Conservation (phyloP, 64 coral and sea anemone species). For the Montipora capricornis region DNA sequence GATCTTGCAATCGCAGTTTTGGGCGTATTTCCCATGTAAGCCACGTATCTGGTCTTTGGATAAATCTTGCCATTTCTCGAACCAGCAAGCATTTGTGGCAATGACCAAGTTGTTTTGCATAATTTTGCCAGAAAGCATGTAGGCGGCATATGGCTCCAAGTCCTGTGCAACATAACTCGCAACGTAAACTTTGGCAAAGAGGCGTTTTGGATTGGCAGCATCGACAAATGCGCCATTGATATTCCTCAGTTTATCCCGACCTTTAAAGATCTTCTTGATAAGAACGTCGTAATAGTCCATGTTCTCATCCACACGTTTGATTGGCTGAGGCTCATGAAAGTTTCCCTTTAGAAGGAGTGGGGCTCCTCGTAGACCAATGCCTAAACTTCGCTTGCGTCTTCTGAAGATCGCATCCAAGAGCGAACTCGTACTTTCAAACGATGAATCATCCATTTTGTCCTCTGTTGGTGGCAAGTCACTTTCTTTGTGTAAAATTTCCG, state of each 20-base stretch:
- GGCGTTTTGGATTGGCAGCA: conserved; percentile 23
- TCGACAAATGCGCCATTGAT: conserved; percentile 8
- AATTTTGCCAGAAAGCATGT: conserved; percentile 49
- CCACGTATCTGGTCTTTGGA: conserved; percentile 2
- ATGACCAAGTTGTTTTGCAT: conserved; percentile 9
- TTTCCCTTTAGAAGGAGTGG: neutral
- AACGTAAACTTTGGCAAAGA: conserved; percentile 29
- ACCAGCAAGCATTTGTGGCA: neutral
- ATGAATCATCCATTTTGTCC: neutral
- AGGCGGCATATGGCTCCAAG: conserved; percentile 1
- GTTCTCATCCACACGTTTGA: neutral
- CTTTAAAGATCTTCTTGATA: conserved; percentile 37
- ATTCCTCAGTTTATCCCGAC: conserved; percentile 27
- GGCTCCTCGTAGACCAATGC: neutral
- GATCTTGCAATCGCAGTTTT: conserved; percentile 30
- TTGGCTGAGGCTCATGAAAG: too few species aligned
- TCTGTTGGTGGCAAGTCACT: conserved; percentile 2
- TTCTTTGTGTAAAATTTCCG: neutral
- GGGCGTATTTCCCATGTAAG: neutral
- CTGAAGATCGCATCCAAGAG: neutral
- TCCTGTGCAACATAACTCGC: neutral
- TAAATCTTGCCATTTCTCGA: conserved; percentile 21
- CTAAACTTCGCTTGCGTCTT: conserved; percentile 14
- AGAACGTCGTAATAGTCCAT: conserved; percentile 52
- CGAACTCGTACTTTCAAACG: neutral